Evolutionary conservation across 2,113 vertebrate species (phyloP).

Genomic region (Grammomys surdaster): DNA sequence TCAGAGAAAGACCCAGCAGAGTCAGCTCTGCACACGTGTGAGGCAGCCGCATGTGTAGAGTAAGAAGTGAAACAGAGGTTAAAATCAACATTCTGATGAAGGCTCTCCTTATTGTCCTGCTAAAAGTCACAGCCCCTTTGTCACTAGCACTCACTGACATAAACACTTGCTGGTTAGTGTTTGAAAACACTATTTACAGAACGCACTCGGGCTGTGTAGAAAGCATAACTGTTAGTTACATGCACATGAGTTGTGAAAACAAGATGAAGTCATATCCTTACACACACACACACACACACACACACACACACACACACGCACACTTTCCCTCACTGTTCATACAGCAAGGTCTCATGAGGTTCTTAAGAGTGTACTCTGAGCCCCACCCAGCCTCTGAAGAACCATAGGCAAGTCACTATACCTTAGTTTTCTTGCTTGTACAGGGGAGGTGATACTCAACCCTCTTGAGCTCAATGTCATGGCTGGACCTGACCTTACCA

Average conservation of each 20-base stretch:
- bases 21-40: background rate
- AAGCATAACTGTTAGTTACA: background rate
- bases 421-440: background rate
- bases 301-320: too few relatives aligned
- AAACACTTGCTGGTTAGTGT: background rate
- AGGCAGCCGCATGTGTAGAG: background rate
- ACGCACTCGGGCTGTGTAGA: background rate
- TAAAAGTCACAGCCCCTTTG: background rate
- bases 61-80: background rate
- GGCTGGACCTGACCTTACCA: background rate
- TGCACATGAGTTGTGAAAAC: background rate
- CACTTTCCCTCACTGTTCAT: accelerated
- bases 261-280: background rate
- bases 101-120: background rate
- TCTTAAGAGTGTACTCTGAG: accelerated
- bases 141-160: background rate
- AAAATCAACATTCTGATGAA: background rate
- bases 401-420: background rate
- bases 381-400: background rate
- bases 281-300: too few relatives aligned
- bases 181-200: background rate
- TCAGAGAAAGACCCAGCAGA: background rate
- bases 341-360: background rate
- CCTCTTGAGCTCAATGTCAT: accelerated
- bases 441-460: accelerated